These are phyloP conservation scores for Blastomussa wellsi DNA, from an alignment of 92 coral and sea anemone genomes.

Conservation along the genomic window DNA sequence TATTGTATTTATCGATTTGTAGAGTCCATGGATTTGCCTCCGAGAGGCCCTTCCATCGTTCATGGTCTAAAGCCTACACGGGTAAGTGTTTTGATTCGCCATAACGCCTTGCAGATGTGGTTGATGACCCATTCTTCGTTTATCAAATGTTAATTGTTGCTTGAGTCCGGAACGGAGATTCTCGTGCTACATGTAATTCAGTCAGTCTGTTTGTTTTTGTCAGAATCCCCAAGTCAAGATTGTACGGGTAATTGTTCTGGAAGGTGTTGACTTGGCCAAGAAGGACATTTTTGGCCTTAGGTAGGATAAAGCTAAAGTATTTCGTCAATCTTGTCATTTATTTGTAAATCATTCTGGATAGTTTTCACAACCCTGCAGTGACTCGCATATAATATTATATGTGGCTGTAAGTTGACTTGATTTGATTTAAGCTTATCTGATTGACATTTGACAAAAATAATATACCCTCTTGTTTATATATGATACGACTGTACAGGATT, in stretches of 20 bases:
- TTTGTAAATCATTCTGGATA: not conserved
- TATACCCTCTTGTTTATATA: not conserved
- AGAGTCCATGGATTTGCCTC: conserved; percentile 24
- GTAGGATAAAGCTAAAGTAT: conserved; percentile 40
- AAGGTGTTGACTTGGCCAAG: conserved; percentile 79
- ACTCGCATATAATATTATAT: too few relatives aligned
- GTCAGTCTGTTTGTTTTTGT: conserved; percentile 20
- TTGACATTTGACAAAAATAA: not conserved
- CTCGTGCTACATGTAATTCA: not conserved
- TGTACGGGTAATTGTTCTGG: conserved; percentile 69
- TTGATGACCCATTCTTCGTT: not conserved
- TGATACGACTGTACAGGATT: not conserved
- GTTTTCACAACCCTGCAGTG: not conserved
- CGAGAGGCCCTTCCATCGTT: conserved; percentile 25
- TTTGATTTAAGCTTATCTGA: not conserved
- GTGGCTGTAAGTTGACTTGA: not conserved
- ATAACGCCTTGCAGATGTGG: not conserved
- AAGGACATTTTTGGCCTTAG: conserved; percentile 97
- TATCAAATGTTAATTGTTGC: not conserved
- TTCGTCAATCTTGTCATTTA: not conserved
- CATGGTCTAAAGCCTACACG: conserved; percentile 42
- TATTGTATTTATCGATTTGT: not conserved
- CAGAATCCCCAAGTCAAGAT: conserved; percentile 39
- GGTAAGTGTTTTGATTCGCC: conserved; percentile 5
- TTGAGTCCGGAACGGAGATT: not conserved